These are phyloP conservation scores for Tryphoninae sp. DNA, from an alignment of 2,888 invertebrate species.

Conservation along the genomic window DNA sequence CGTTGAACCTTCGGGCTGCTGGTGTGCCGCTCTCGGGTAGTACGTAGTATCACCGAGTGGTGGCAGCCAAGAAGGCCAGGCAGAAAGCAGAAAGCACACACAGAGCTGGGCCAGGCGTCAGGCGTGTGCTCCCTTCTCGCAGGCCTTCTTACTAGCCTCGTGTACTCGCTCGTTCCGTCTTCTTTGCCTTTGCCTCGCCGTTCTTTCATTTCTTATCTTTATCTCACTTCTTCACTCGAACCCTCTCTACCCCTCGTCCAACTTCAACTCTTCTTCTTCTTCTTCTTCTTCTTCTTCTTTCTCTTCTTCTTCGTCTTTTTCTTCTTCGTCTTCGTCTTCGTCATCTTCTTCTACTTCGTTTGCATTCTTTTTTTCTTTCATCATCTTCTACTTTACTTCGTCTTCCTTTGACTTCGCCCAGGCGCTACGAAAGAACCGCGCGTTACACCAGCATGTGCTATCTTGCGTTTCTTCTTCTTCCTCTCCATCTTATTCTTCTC, in stretches of 20 bases:
- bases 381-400: conserved; percentile 43
- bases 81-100: conserved; percentile 65
- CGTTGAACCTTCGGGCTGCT: conserved; percentile 77
- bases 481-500: conserved; percentile 27
- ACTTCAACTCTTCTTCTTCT: conserved; percentile 63
- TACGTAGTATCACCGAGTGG: conserved; percentile 55
- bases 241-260: conserved; percentile 64
- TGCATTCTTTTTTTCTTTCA: conserved; percentile 51
- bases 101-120: conserved; percentile 67
- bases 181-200: conserved; percentile 48
- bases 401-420: conserved; percentile 21
- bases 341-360: conserved; percentile 50
- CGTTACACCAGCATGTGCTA: conserved; percentile 15
- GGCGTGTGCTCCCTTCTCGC: conserved; percentile 70
- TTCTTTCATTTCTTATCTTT: conserved; percentile 60
- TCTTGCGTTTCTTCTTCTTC: conserved; percentile 39
- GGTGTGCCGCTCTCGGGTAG: conserved; percentile 48
- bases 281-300: conserved; percentile 52
- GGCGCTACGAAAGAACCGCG: conserved; percentile 16
- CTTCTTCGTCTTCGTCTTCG: conserved; percentile 50
- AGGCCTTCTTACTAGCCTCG: conserved; percentile 41
- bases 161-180: conserved; percentile 60
- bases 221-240: conserved; percentile 64
- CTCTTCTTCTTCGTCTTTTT: conserved; percentile 50
- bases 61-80: conserved; percentile 69